Percentiles rank a stretch among this genome's conserved stretches.
Conservation (phyloP, 1,140 invertebrate genomes). For the Cylas formicarius region DNA sequence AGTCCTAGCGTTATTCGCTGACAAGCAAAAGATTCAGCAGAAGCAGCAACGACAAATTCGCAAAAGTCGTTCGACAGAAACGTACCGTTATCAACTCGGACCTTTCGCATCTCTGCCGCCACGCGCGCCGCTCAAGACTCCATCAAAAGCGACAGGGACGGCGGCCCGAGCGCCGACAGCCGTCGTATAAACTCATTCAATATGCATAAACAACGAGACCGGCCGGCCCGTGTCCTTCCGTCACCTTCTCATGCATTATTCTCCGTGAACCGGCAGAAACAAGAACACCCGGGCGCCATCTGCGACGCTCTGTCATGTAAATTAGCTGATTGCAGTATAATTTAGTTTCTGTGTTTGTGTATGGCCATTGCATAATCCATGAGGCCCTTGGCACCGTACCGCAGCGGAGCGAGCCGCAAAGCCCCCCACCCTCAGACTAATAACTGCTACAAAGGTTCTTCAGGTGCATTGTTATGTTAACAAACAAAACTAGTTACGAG, state of each 20-base stretch:
- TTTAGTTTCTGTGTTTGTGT: conserved; percentile 32
- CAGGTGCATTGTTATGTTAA: too few relatives aligned
- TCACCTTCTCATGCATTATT: conserved; percentile 30
- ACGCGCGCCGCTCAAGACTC: conserved; percentile 1
- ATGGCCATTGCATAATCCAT: conserved; percentile 27
- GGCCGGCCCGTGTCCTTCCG: conserved; percentile 23
- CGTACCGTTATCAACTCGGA: too few relatives aligned
- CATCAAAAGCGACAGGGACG: conserved; percentile 23
- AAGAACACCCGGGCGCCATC: conserved; percentile 22
- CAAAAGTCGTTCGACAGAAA: too few relatives aligned
- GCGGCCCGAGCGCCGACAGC: too few relatives aligned
- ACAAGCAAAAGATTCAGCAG: too few relatives aligned
- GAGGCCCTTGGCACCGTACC: conserved; percentile 4
- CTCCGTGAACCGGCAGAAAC: conserved; percentile 21
- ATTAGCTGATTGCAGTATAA: conserved; percentile 31
- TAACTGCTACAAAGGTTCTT: too few relatives aligned
- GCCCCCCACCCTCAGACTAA: too few relatives aligned
- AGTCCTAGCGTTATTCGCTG: too few relatives aligned
- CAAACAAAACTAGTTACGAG: too few relatives aligned
- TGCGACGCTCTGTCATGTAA: conserved; percentile 30
- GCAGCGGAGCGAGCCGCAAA: too few relatives aligned
- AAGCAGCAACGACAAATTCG: too few relatives aligned
- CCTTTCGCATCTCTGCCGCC: too few relatives aligned
- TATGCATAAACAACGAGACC: conserved; percentile 29
- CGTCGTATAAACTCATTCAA: conserved; percentile 25